Percentiles rank a stretch among this genome's conserved stretches.
Conservation (phyloP, 2,888 invertebrate genomes). For the Thymelicus sylvestris region DNA sequence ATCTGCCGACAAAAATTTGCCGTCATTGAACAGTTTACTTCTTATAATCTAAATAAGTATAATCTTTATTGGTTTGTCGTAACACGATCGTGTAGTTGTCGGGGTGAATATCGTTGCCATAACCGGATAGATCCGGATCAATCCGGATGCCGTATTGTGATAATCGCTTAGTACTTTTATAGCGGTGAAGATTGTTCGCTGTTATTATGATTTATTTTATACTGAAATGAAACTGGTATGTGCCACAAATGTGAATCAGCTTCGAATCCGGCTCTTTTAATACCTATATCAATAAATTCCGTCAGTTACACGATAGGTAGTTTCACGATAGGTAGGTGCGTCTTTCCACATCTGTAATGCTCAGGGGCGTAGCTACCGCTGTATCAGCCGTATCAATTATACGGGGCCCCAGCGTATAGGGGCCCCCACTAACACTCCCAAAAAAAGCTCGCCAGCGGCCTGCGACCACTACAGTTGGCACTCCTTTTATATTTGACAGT, state of each 20-base stretch:
- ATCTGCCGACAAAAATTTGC: neutral
- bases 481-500: too few relatives aligned
- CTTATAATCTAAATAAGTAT: neutral
- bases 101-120: conserved; percentile 1
- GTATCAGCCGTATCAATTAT: too few relatives aligned
- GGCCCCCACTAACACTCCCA: too few relatives aligned
- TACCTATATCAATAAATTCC: too few relatives aligned
- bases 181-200: conserved; percentile 23
- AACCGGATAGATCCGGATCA: conserved; percentile 31
- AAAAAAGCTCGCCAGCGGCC: too few relatives aligned
- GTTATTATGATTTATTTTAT: conserved; percentile 2
- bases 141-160: conserved; percentile 56
- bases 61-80: neutral
- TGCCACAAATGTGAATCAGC: neutral
- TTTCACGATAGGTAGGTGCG: too few relatives aligned
- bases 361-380: too few relatives aligned
- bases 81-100: conserved; percentile 15
- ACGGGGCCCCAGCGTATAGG: too few relatives aligned
- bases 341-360: too few relatives aligned
- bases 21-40: neutral
- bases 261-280: too few relatives aligned
- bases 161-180: conserved; percentile 41
- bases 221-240: neutral
- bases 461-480: too few relatives aligned
- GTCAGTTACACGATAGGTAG: too few relatives aligned